Conservation (phyloP, 2,888 invertebrate species). For the Conchocele bisecta region DNA sequence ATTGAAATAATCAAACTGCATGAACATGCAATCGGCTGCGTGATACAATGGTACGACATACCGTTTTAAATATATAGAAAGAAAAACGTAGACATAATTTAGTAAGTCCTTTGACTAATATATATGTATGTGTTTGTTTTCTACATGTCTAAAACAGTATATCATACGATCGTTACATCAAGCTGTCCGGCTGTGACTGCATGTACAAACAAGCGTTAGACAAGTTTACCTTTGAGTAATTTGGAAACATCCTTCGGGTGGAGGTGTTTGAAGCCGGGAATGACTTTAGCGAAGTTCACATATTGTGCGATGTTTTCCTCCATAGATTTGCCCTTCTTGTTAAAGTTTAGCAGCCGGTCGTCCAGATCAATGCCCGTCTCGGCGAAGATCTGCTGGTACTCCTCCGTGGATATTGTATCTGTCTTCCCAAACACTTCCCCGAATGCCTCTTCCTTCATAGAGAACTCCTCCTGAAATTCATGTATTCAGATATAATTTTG, state of each 20-base stretch:
- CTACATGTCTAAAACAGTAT: no score
- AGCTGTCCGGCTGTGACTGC: no score
- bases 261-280: slow-evolving; percentile 62
- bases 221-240: slow-evolving; percentile 59
- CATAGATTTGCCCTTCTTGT: slow-evolving; percentile 52
- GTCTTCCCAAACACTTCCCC: slow-evolving; percentile 52
- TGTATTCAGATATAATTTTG: not conserved
- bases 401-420: slow-evolving; percentile 46
- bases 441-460: slow-evolving; percentile 50
- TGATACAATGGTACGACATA: no score
- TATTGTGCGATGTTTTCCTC: slow-evolving; percentile 61
- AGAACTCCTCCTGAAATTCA: slow-evolving; percentile 46
- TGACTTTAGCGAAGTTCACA: slow-evolving; percentile 61
- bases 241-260: slow-evolving; percentile 60
- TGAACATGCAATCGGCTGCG: no score
- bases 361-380: slow-evolving; percentile 65
- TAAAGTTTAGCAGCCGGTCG: slow-evolving; percentile 53
- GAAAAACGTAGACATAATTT: no score
- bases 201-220: no score
- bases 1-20: no score
- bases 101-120: no score
- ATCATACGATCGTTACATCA: no score
- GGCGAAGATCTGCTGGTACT: slow-evolving; percentile 58
- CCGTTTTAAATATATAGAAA: no score
- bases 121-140: no score